These are phyloP conservation scores for Orientallactaga bullata DNA, from an alignment of 2,113 vertebrate species.

Conservation along the genomic window DNA sequence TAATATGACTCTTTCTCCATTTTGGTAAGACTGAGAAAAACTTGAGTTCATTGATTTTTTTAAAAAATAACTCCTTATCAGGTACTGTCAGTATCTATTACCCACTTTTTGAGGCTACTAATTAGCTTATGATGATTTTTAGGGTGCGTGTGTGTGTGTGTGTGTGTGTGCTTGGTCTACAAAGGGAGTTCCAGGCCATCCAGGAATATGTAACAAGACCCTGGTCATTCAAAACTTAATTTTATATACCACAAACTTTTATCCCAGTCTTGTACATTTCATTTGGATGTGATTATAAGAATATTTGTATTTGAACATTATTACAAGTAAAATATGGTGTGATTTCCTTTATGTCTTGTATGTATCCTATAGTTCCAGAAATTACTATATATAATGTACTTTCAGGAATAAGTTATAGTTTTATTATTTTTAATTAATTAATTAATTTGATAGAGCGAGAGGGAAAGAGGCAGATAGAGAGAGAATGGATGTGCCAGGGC, in stretches of 20 bases:
- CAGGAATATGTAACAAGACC: no score
- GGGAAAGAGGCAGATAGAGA: no score
- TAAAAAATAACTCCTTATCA: neutral
- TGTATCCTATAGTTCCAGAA: neutral
- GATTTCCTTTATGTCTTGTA: neutral
- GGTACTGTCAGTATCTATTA: neutral
- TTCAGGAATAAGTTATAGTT: neutral
- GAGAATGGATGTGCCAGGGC: no score
- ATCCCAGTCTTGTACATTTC: neutral
- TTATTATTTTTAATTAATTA: neutral
- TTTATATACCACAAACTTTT: neutral
- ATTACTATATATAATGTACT: no score
- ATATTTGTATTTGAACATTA: neutral
- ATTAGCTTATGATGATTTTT: neutral
- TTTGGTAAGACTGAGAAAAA: neutral
- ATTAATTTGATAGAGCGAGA: no score
- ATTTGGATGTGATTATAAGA: neutral
- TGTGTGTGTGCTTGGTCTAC: neutral
- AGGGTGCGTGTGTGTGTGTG: no score
- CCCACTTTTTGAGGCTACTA: neutral
- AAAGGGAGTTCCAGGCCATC: no score
- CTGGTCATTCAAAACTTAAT: neutral
- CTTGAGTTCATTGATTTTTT: neutral
- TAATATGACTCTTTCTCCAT: neutral
- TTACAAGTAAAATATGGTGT: neutral